Conservation (phyloP, 2,113 vertebrate genomes). For the Ophiodon elongatus region DNA sequence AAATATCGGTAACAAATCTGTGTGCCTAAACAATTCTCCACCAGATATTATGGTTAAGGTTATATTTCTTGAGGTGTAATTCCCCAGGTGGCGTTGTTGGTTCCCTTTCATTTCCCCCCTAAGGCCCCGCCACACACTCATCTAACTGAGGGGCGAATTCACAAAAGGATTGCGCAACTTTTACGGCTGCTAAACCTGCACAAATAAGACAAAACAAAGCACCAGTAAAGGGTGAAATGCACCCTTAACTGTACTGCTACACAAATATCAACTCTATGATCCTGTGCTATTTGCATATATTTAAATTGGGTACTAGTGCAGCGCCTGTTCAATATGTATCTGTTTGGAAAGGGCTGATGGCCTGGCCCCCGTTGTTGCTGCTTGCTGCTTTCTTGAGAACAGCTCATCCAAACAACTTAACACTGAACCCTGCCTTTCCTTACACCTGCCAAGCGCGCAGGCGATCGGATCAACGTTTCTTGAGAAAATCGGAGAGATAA, state of each 20-base stretch:
- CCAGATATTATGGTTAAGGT: too few relatives aligned
- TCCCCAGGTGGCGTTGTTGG: too few relatives aligned
- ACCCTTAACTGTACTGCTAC: neutral
- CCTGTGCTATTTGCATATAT: too few relatives aligned
- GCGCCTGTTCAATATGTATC: neutral
- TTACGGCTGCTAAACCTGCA: neutral
- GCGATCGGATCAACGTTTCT: neutral
- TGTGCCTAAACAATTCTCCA: too few relatives aligned
- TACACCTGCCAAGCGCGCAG: neutral
- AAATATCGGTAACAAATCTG: too few relatives aligned
- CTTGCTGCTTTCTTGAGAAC: neutral
- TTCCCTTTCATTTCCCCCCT: too few relatives aligned
- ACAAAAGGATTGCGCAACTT: neutral
- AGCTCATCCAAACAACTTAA: neutral
- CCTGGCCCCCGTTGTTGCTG: too few relatives aligned
- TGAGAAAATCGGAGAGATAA: neutral
- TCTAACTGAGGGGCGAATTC: neutral
- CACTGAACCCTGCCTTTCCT: neutral
- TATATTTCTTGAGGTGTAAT: too few relatives aligned
- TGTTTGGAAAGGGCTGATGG: neutral
- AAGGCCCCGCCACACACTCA: too few relatives aligned
- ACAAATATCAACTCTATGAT: neutral
- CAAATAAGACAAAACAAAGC: too few relatives aligned
- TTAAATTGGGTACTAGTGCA: neutral
- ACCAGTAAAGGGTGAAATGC: too few relatives aligned